These are phyloP conservation scores for Artibeus lituratus DNA, from an alignment of 2,797 vertebrate species.

Conservation along the genomic window DNA sequence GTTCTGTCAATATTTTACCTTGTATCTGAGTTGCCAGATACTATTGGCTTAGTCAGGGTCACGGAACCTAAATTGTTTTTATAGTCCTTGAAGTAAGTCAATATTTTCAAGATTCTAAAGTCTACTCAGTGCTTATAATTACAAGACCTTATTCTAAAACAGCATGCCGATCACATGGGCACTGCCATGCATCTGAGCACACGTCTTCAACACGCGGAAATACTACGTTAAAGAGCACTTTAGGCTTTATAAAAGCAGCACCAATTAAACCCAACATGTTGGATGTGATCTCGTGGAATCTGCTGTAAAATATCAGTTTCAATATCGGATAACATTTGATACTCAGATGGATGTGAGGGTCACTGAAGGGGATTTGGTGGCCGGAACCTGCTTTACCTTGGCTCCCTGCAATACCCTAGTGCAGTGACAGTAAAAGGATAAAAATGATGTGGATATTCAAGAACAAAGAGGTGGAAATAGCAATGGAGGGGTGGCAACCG, in stretches of 20 bases:
- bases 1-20: conserved; percentile 28
- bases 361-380: background rate
- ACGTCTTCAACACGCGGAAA: background rate
- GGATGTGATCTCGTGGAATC: background rate
- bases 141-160: background rate
- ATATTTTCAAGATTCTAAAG: conserved; percentile 47
- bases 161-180: background rate
- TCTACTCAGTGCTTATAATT: background rate
- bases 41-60: conserved; percentile 34
- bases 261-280: background rate
- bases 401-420: background rate
- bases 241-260: background rate
- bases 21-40: background rate
- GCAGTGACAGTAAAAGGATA: background rate
- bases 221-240: background rate
- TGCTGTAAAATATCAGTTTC: background rate
- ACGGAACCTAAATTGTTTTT: conserved; percentile 47
- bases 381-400: background rate
- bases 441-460: background rate
- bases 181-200: background rate
- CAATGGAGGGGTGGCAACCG: background rate
- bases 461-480: background rate
- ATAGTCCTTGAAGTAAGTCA: conserved; percentile 45
- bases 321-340: background rate
- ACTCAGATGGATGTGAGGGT: background rate